Conservation (phyloP, 2,888 invertebrate species). For the Gastracanthus pulcherrimus region DNA sequence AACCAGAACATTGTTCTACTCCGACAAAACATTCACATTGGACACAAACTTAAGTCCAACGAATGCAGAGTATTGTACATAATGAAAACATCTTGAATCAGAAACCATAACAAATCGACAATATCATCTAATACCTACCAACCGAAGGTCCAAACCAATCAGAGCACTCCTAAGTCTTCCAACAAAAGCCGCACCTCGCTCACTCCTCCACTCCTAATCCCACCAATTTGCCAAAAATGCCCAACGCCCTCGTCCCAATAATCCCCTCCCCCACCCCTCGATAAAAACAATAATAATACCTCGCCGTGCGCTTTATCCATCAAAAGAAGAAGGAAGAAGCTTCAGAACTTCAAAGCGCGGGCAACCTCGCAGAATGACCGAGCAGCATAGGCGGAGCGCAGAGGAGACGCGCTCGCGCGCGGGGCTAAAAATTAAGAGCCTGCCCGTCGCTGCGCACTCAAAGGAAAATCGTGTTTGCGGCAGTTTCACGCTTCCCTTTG, state of each 20-base stretch:
- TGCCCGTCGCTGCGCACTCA: too few relatives aligned
- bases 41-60: too few relatives aligned
- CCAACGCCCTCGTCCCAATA: neutral
- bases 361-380: neutral
- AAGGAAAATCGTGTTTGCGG: constrained; percentile 55
- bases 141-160: too few relatives aligned
- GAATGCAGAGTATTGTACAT: too few relatives aligned
- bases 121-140: too few relatives aligned
- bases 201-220: neutral
- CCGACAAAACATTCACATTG: too few relatives aligned
- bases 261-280: too few relatives aligned
- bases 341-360: neutral
- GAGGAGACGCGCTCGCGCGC: too few relatives aligned
- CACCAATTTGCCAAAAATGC: neutral
- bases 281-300: neutral
- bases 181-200: neutral
- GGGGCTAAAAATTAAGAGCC: constrained; percentile 40
- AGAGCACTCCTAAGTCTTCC: neutral
- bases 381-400: neutral
- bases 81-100: too few relatives aligned
- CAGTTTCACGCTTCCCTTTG: constrained; percentile 55
- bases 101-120: too few relatives aligned
- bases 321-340: neutral
- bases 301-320: neutral
- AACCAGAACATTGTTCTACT: too few relatives aligned